phyloP scores from a whole-genome alignment of 2,797 vertebrate species.

The Pitangus sulphuratus region DNA sequence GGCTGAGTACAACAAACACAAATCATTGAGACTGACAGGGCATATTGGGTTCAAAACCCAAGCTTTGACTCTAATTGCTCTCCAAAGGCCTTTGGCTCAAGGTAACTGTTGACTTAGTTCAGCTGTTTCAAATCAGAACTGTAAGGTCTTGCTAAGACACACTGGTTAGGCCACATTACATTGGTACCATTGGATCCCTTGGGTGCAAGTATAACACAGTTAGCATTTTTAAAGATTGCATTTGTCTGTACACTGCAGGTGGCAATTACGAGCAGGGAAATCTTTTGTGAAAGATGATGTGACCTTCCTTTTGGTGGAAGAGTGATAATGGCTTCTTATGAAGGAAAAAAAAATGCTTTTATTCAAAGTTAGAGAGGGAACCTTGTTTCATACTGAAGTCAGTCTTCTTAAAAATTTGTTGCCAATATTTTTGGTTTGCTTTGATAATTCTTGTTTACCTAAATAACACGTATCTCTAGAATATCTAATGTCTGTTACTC shows the following conservation, averaged over 20 bases:
- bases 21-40: conserved; percentile 85
- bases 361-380: conserved; percentile 43
- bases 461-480: neutral
- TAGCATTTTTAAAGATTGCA: conserved; percentile 81
- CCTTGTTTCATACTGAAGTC: conserved; percentile 27
- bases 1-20: conserved; percentile 84
- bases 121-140: conserved; percentile 86
- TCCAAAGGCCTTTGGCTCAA: conserved; percentile 85
- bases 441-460: neutral
- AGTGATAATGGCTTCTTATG: conserved; percentile 74
- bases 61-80: conserved; percentile 85
- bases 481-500: conserved; percentile 18
- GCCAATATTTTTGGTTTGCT: neutral
- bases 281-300: conserved; percentile 77
- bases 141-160: conserved; percentile 81
- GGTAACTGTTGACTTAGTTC: conserved; percentile 89
- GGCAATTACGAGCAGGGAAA: conserved; percentile 79
- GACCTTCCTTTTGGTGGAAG: conserved; percentile 73
- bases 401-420: conserved; percentile 35
- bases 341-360: conserved; percentile 76
- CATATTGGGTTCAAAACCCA: conserved; percentile 83
- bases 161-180: conserved; percentile 80
- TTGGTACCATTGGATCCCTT: conserved; percentile 77
- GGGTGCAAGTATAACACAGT: conserved; percentile 79
- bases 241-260: conserved; percentile 76